Conservation (phyloP, 1,140 invertebrate species). For the Caerostris extrusa region DNA sequence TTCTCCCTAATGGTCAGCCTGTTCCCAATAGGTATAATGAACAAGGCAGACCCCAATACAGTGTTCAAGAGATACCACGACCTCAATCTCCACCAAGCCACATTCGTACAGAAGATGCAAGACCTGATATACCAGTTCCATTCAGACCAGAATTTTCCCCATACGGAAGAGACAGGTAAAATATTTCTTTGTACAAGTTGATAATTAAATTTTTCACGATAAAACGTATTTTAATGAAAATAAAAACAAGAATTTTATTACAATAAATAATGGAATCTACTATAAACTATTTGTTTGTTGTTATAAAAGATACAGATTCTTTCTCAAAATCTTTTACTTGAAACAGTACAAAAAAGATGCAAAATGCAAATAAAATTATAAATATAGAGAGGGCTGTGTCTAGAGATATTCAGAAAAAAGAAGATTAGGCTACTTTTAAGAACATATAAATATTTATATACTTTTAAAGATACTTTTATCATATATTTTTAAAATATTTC, state of each 20-base stretch:
- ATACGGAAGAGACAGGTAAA: conserved; percentile 51
- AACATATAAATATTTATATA: too few relatives aligned
- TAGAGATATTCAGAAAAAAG: too few relatives aligned
- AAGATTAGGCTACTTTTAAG: too few relatives aligned
- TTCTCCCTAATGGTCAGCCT: background rate
- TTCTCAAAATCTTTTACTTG: too few relatives aligned
- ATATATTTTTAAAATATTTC: too few relatives aligned
- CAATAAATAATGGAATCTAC: too few relatives aligned
- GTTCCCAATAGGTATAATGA: background rate
- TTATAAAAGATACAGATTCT: too few relatives aligned
- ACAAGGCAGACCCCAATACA: background rate
- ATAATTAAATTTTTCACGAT: background rate
- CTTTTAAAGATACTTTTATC: too few relatives aligned
- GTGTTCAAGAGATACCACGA: conserved; percentile 13
- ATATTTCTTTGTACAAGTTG: background rate
- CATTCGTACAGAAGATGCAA: background rate
- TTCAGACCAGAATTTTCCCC: background rate
- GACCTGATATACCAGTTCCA: background rate
- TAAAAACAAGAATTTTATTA: background rate
- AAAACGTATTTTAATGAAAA: background rate
- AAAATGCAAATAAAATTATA: too few relatives aligned
- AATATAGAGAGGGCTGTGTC: too few relatives aligned
- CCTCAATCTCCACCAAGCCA: background rate
- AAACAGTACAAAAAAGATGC: too few relatives aligned
- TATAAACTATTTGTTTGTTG: too few relatives aligned